Conservation (phyloP, 2,113 vertebrate genomes). For the Indicator maculatus region DNA sequence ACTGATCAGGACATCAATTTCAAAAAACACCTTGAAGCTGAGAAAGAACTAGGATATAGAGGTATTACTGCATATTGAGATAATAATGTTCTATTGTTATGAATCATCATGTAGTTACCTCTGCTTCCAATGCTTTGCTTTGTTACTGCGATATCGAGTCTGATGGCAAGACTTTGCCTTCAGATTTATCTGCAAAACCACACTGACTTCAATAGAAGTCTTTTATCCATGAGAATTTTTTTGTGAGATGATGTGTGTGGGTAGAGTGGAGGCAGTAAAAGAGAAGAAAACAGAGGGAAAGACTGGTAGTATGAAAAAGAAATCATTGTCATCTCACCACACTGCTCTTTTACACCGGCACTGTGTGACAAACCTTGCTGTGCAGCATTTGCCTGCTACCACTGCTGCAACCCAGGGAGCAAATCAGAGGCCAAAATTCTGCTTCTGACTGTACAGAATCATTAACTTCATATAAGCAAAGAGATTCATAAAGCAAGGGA, state of each 20-base stretch:
- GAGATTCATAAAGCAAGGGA: background rate
- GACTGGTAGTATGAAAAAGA: background rate
- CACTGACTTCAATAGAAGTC: background rate
- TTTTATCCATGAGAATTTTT: background rate
- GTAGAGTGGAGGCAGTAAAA: background rate
- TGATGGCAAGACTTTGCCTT: background rate
- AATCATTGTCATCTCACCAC: background rate
- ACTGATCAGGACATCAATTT: background rate
- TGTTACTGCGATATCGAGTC: background rate
- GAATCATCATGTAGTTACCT: background rate
- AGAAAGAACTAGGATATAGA: background rate
- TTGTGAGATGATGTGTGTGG: background rate
- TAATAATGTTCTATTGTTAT: background rate
- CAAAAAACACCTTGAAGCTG: background rate
- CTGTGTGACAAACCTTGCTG: background rate
- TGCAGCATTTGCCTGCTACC: rapidly evolving
- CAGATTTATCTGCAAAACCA: background rate
- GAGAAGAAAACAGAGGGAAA: background rate
- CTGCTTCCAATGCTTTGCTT: background rate
- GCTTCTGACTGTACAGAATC: background rate
- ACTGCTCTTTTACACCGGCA: background rate
- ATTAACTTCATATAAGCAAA: background rate
- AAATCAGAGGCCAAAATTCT: background rate
- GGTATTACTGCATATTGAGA: background rate
- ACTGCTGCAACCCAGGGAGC: rapidly evolving